Evolutionary conservation across 1,140 invertebrate species (phyloP), one percentile per base, ranked within the genome.

Genomic region (Rhyzopertha dominica): DNA sequence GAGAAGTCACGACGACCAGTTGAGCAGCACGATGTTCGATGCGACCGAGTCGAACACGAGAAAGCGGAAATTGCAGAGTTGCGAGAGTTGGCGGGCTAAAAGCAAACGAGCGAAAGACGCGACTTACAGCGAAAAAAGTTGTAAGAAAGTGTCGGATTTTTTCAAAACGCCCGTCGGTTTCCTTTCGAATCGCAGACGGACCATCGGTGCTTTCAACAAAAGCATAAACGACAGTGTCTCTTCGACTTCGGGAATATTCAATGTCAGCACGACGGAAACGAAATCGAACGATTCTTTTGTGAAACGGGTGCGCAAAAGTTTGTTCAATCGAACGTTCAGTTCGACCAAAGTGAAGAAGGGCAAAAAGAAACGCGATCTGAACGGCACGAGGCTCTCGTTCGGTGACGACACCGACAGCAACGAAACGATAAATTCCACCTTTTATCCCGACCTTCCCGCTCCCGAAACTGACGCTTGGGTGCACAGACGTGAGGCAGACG

Each of bases 281-380:
- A 58, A 63, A 47, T 47, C 63, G 26, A 63, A 51, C 32, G 17
- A 42, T 22, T 55, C 48, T 17, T 31, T 52, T 22, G 10, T 20
- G n/a, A 41, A 24, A 26, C 38, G 35, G 28, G 53, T 22, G 36
- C 29, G 12, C 43, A 66, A 65, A 49, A 66, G 56, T 49, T 32
- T 66, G 12, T 64, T 66, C 35, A 46, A 36, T 20, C 48, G 64
- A 8, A 65, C 62, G n/a, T 66, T 66, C 39, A 66, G 62, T 51
- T 59, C 59, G 4, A 56, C 61, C 1, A 61, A 64, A 36, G 65
- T 65, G 25, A 49, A 30, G n/a, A 55, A 49, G 13, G 39, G 38
- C 13, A 50, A 56, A 18, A 53, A 53, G 35, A 50, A 31, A 13
- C 18, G 25, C 3, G 48, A 56, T 44, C 46, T 62, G 34, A 56